Evolutionary conservation across 2,113 vertebrate species (phyloP).

Genomic region (Microtus richardsoni): DNA sequence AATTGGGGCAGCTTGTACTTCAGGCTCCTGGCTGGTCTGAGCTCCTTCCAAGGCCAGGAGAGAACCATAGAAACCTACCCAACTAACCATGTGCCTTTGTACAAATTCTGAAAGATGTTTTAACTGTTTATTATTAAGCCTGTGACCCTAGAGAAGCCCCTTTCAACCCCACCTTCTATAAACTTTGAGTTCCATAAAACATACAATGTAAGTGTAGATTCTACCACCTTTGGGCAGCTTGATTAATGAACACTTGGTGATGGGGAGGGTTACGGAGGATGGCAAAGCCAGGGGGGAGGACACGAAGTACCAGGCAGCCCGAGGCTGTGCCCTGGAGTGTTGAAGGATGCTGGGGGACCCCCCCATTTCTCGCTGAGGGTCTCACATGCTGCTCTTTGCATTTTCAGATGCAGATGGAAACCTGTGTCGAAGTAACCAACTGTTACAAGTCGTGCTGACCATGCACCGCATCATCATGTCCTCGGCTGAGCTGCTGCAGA

Average conservation of each 20-base stretch:
- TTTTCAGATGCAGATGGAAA: constrained; percentile 93
- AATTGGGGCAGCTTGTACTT: background rate
- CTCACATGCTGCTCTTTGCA: constrained; percentile 39
- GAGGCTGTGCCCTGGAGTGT: fast-evolving
- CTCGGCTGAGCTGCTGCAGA: constrained; percentile 94
- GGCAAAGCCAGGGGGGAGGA: background rate
- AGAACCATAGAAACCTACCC: background rate
- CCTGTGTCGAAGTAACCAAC: constrained; percentile 89
- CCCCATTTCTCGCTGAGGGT: background rate
- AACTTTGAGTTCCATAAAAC: background rate
- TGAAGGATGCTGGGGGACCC: no score
- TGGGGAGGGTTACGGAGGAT: background rate
- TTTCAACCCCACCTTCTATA: background rate
- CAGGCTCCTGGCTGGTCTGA: background rate
- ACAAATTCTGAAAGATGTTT: background rate
- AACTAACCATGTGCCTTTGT: background rate
- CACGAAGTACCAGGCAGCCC: fast-evolving
- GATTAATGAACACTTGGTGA: background rate
- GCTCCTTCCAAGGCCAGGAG: background rate
- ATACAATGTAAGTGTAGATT: background rate
- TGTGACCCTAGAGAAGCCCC: background rate
- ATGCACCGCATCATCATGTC: constrained; percentile 96
- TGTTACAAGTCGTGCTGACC: constrained; percentile 94
- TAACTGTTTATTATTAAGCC: background rate
- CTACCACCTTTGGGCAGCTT: background rate